Conservation (phyloP, 2,888 invertebrate genomes). For the Disparrhopalites patrizii region DNA sequence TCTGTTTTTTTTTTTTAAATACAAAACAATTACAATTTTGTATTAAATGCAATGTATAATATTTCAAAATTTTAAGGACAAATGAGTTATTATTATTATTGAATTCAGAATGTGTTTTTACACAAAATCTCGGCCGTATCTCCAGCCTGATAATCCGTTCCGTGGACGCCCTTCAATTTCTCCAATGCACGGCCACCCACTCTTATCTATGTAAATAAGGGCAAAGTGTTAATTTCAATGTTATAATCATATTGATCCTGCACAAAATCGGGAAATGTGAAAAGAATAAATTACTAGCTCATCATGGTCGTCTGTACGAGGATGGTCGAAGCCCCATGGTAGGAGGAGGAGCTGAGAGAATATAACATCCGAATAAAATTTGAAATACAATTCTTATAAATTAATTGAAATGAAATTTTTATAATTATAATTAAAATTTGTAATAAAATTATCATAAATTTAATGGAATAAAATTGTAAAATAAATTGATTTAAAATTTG, state of each 20-base stretch:
- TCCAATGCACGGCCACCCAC: constrained; percentile 48
- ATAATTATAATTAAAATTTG: no score
- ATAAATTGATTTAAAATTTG: no score
- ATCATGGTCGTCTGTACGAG: constrained; percentile 42
- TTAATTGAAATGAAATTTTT: no score
- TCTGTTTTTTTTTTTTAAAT: no score
- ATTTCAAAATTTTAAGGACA: background rate
- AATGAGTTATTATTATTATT: background rate
- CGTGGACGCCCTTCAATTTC: constrained; percentile 50
- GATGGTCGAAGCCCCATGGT: constrained; percentile 66
- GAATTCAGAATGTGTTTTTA: background rate
- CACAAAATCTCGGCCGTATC: constrained; percentile 51
- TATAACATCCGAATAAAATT: no score
- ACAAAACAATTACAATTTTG: background rate
- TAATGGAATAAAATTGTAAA: no score
- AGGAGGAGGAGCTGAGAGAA: constrained; percentile 45
- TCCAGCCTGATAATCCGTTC: constrained; percentile 52
- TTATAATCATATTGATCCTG: background rate
- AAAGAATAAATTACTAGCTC: no score
- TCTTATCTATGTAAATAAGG: constrained; percentile 30
- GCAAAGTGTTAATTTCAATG: background rate
- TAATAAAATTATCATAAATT: no score
- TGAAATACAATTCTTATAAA: no score
- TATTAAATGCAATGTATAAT: constrained; percentile 8
- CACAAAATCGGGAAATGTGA: no score